Conservation (phyloP, 2,888 invertebrate species). For the Embidobia sp. region DNA sequence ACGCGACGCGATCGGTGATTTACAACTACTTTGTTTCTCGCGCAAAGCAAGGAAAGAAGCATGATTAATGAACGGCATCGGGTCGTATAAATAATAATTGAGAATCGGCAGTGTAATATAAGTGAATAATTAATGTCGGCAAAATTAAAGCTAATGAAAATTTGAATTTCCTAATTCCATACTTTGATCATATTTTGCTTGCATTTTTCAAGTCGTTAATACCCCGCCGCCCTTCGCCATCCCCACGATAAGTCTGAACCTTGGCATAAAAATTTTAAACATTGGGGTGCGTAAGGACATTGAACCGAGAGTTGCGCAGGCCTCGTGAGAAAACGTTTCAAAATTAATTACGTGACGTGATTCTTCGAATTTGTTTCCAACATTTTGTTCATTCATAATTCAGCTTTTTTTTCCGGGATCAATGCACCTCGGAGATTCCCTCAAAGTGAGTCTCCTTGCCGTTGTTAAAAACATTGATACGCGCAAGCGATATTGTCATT, state of each 20-base stretch:
- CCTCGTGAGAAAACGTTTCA: slow-evolving; percentile 47
- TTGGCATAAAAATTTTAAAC: slow-evolving; percentile 50
- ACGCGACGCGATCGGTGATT: slow-evolving; percentile 19
- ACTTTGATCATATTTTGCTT: slow-evolving; percentile 62
- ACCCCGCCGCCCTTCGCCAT: slow-evolving; percentile 39
- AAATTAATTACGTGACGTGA: slow-evolving; percentile 54
- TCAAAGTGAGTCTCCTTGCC: slow-evolving; percentile 8
- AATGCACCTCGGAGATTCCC: slow-evolving; percentile 41
- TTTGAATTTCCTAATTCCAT: slow-evolving; percentile 56
- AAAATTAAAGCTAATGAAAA: slow-evolving; percentile 55
- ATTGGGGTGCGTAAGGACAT: slow-evolving; percentile 53
- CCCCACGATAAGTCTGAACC: slow-evolving; percentile 42
- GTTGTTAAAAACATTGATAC: slow-evolving; percentile 26
- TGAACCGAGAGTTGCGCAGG: slow-evolving; percentile 30
- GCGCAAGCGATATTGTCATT: slow-evolving; percentile 18
- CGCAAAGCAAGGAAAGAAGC: slow-evolving; percentile 14
- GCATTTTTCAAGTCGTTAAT: slow-evolving; percentile 61
- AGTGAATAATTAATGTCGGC: slow-evolving; percentile 41
- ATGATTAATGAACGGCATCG: slow-evolving; percentile 17
- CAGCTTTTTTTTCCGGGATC: slow-evolving; percentile 30
- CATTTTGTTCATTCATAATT: slow-evolving; percentile 37
- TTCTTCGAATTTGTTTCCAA: slow-evolving; percentile 52
- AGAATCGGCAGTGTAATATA: slow-evolving; percentile 39
- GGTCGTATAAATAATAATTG: slow-evolving; percentile 27
- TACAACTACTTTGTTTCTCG: slow-evolving; percentile 11